A percentile compares a stretch with the other conserved stretches of the same genome.
Evolutionary conservation across 1,140 invertebrate genomes (phyloP).

Genomic region (Luehdorfia chinensis): DNA sequence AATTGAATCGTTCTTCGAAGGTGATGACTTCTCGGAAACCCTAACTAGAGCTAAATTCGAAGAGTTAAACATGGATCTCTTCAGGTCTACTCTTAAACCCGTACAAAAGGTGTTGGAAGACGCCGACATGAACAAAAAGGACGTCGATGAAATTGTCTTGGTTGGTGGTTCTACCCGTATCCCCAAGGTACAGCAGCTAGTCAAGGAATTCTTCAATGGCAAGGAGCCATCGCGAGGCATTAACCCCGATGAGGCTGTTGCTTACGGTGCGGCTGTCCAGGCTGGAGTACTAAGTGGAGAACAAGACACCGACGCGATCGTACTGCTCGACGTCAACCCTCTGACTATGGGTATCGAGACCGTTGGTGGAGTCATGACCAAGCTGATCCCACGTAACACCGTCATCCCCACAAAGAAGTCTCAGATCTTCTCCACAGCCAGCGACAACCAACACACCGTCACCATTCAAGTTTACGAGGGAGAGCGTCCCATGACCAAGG

Average conservation of each 20-base stretch:
- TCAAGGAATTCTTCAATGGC: constrained; percentile 99
- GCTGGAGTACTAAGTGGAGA: constrained; percentile 93
- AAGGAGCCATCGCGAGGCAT: constrained; percentile 99
- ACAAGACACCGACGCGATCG: constrained; percentile 97
- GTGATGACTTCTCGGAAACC: constrained; percentile 99
- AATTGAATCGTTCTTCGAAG: constrained; percentile 99
- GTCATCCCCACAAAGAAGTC: constrained; percentile 99
- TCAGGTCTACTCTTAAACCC: constrained; percentile 98
- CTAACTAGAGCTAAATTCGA: constrained; percentile 99
- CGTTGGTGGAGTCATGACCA: constrained; percentile 99
- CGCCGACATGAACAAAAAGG: constrained; percentile 98
- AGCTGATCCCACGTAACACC: constrained; percentile 98
- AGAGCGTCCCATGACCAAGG: constrained; percentile 99
- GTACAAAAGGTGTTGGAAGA: constrained; percentile 99
- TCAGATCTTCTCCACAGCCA: constrained; percentile 99
- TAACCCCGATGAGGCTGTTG: constrained; percentile 98
- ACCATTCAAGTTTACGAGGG: constrained; percentile 91
- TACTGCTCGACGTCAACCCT: constrained; percentile 98
- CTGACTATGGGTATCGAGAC: constrained; percentile 99
- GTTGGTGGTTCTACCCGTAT: constrained; percentile 99
- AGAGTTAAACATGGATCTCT: constrained; percentile 99
- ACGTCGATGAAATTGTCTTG: constrained; percentile 99
- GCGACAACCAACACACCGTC: constrained; percentile 99
- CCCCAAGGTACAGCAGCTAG: constrained; percentile 98
- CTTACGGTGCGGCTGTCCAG: constrained; percentile 99